Evolutionary conservation across 2,888 invertebrate genomes (phyloP), one percentile per base, ranked within the genome.

Genomic region (Drosophila aldrichi): DNA sequence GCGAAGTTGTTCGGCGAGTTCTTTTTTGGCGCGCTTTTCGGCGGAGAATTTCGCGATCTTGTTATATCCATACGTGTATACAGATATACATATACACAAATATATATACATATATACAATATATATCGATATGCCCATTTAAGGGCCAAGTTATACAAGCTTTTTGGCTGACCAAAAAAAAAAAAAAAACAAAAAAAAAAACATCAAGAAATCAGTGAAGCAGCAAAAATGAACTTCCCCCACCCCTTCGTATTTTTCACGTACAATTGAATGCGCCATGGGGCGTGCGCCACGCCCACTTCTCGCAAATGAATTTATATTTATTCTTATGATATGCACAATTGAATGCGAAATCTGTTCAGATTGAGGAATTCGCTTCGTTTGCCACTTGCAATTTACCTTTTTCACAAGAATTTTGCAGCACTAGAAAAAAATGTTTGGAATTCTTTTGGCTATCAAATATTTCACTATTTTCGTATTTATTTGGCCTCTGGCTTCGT

Each of bases 11-110:
- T 49, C 46, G 55, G 81, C 73, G 68, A 82, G 68, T 83, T 85
- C 25, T 6, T 82, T 88, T 81, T 82, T 82, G 82, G 82, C 82
- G 82, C 88, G 82, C 88, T 87, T 82, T 82, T 87, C 43, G 86
- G 54, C 58, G 38, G 61, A 36, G 49, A 40, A 52, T 40, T 61
- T 32, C 36, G 57, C 73, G 40, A 49, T 56, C n/a, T 38, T 20
- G 14, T 22, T 22, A 49, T 29, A 51, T 36, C 22, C 9, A 25
- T 6, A 20, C 34, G 25, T 14, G 65, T 18, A 25, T 3, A 22
- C 10, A 34, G n/a, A n/a, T 12, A 20, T 1, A 40, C 25, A 25
- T 4, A 46, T 1, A 6, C 3, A 20, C 2, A 38, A 5, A 16
- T 16, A 29, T 16, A 16, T 3, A 25, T 29, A 7, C 14, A 9